Evolutionary conservation across 2,797 vertebrate genomes (phyloP).

Genomic region (Halcyon smyrnensis): DNA sequence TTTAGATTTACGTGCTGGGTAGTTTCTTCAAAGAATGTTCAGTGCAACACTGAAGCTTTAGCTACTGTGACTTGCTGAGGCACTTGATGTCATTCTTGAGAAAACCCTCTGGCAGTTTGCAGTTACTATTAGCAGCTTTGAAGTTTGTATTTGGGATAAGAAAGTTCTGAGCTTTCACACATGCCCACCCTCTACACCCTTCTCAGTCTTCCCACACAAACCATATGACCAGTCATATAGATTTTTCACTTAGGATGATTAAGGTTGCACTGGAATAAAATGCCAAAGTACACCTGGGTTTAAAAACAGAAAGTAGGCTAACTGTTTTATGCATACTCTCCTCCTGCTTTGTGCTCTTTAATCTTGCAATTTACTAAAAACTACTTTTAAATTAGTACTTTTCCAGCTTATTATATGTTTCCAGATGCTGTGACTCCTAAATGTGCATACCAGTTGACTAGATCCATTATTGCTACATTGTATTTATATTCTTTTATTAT

Average conservation of each 20-base stretch:
- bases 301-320: constrained; percentile 35
- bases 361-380: neutral
- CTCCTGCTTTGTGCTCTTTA: neutral
- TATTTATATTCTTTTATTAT: neutral
- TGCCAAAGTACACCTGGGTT: constrained; percentile 28
- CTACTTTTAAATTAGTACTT: neutral
- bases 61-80: neutral
- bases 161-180: constrained; percentile 62
- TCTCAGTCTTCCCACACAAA: constrained; percentile 53
- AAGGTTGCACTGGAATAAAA: constrained; percentile 25
- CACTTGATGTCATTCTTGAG: neutral
- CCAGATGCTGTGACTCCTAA: neutral
- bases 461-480: neutral
- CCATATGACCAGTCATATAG: constrained; percentile 53
- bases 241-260: constrained; percentile 36
- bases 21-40: neutral
- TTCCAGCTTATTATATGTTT: neutral
- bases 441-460: neutral
- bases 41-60: neutral
- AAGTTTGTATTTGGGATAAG: constrained; percentile 43
- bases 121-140: constrained; percentile 38
- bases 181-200: constrained; percentile 13
- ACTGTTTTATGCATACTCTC: neutral
- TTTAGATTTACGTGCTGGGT: neutral
- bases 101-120: constrained; percentile 40